These are phyloP conservation scores for Rhinichthys klamathensis DNA, from an alignment of 2,113 vertebrate species.

Conservation along the genomic window DNA sequence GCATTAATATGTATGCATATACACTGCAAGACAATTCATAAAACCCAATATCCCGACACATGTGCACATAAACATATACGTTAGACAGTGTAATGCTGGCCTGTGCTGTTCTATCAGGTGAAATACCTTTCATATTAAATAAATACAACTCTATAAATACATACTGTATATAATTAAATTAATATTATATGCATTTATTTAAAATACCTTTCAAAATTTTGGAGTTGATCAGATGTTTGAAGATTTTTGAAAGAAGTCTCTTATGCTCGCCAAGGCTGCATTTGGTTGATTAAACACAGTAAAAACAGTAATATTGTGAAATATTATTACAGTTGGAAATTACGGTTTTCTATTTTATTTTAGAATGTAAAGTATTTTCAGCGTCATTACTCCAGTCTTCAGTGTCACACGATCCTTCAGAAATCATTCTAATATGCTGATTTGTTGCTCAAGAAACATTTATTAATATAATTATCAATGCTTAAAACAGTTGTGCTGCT, in stretches of 20 bases:
- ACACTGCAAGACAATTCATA: background rate
- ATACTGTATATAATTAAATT: background rate
- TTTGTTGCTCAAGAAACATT: background rate
- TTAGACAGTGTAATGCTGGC: background rate
- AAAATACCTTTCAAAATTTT: background rate
- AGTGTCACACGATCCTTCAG: background rate
- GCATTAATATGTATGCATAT: background rate
- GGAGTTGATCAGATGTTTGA: background rate
- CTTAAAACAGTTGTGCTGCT: background rate
- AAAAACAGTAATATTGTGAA: background rate
- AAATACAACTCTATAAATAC: background rate
- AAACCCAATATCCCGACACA: background rate
- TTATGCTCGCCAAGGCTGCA: background rate
- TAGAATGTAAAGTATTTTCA: background rate
- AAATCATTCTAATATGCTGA: background rate
- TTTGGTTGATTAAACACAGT: background rate
- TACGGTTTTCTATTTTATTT: background rate
- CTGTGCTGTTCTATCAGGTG: too few relatives aligned
- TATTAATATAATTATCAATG: background rate
- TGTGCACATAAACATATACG: background rate
- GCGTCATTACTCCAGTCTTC: background rate
- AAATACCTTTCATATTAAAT: background rate
- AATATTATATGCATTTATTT: background rate
- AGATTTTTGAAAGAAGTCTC: background rate
- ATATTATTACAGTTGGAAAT: background rate